Conservation (phyloP, 2,797 vertebrate species). For the Podarcis lilfordi region DNA sequence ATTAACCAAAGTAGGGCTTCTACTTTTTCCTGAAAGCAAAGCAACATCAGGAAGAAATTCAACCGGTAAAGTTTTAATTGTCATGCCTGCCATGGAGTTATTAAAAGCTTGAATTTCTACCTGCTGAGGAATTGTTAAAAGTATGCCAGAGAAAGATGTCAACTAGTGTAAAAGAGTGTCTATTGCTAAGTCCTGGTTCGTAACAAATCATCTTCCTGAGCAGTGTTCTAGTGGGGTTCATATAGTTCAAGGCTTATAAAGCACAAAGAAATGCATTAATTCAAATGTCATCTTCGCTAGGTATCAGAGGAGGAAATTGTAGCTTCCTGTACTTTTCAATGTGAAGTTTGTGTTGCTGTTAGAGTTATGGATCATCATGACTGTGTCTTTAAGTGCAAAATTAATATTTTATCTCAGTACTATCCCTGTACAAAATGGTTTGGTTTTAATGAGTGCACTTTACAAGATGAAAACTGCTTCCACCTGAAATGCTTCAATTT, state of each 20-base stretch:
- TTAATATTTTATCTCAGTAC: constrained; percentile 27
- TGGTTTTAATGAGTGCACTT: constrained; percentile 46
- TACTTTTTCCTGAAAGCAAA: neutral
- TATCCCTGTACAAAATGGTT: constrained; percentile 17
- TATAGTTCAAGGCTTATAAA: constrained; percentile 14
- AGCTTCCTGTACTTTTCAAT: constrained; percentile 8
- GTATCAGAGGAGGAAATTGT: neutral
- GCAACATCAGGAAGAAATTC: neutral
- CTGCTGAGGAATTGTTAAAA: neutral
- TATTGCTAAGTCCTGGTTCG: constrained; percentile 9
- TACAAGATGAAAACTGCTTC: constrained; percentile 38
- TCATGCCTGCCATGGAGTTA: neutral
- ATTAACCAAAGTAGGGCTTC: neutral
- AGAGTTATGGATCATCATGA: constrained; percentile 28
- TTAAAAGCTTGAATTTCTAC: neutral
- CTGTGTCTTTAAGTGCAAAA: constrained; percentile 1
- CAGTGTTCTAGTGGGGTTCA: neutral
- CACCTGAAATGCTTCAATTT: constrained; percentile 29
- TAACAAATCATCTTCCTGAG: neutral
- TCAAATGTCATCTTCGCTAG: neutral
- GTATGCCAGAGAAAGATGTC: neutral
- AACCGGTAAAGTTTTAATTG: neutral
- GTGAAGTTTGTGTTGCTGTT: constrained; percentile 4
- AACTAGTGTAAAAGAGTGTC: neutral
- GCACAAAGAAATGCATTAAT: constrained; percentile 21